Evolutionary conservation across 2,888 invertebrate genomes (phyloP).

Genomic region (Euplagia quadripunctaria): DNA sequence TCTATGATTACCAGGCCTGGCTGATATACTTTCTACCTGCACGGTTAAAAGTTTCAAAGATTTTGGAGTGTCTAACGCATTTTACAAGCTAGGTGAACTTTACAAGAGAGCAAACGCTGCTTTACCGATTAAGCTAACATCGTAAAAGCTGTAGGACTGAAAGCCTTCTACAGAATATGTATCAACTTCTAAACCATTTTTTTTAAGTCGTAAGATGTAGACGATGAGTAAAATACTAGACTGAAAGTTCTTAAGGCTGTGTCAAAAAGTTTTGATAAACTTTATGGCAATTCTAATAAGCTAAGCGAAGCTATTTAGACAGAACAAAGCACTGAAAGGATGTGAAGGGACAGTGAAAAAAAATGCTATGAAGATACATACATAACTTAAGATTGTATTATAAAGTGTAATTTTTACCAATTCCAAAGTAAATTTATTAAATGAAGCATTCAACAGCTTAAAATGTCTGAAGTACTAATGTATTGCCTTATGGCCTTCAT

Average conservation of each 20-base stretch:
- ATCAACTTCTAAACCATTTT: background rate
- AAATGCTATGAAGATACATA: background rate
- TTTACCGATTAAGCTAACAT: background rate
- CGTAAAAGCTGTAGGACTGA: background rate
- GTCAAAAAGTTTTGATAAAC: background rate
- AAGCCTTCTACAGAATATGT: background rate
- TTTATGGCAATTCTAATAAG: background rate
- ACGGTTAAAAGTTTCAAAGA: background rate
- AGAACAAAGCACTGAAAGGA: background rate
- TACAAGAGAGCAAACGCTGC: background rate
- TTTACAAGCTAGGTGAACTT: background rate
- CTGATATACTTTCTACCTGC: background rate
- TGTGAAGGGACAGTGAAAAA: background rate
- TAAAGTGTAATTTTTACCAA: background rate
- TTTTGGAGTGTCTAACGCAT: background rate
- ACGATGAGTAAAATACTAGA: background rate
- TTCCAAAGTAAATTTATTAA: background rate
- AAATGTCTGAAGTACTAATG: background rate
- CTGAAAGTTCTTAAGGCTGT: background rate
- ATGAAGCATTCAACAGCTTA: background rate
- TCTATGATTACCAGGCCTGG: background rate
- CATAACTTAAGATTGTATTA: background rate
- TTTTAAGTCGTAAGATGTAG: background rate
- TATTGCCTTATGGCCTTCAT: background rate
- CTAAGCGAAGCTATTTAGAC: background rate